phyloP scores from a whole-genome alignment of 2,888 invertebrate species.

The Serrognathus titanus region DNA sequence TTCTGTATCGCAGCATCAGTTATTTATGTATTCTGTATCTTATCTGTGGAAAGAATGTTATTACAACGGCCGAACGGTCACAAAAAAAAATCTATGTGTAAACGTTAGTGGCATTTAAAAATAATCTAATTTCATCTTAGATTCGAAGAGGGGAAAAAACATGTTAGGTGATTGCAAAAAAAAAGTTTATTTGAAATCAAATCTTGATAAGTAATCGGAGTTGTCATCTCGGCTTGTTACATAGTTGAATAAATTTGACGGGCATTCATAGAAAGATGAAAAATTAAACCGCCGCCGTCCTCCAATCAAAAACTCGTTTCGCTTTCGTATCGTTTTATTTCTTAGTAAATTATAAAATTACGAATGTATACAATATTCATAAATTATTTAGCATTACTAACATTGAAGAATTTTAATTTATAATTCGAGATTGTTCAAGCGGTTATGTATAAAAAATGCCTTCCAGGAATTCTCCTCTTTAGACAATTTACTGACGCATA shows the following conservation, averaged over 20 bases:
- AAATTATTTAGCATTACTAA: conserved; percentile 2
- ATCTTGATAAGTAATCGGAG: conserved; percentile 20
- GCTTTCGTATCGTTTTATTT: background rate
- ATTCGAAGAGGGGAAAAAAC: background rate
- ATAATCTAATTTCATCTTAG: too few species aligned
- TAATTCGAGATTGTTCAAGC: conserved; percentile 1
- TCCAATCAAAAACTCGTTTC: conserved; percentile 1
- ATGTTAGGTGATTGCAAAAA: background rate
- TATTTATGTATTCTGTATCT: too few species aligned
- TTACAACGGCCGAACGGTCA: too few species aligned
- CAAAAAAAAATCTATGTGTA: too few species aligned
- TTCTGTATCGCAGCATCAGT: too few species aligned
- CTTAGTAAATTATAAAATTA: background rate
- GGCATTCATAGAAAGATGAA: conserved; percentile 21
- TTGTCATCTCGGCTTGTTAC: conserved; percentile 20
- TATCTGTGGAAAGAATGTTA: too few species aligned
- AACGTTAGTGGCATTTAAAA: too few species aligned
- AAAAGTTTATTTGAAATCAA: conserved; percentile 19
- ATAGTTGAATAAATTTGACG: conserved; percentile 21
- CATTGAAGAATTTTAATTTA: conserved; percentile 2
- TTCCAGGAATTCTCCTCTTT: background rate
- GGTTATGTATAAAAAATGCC: background rate
- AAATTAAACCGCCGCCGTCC: conserved; percentile 5
- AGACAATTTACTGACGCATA: background rate
- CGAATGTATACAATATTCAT: conserved; percentile 3